Evolutionary conservation across 2,888 invertebrate genomes (phyloP), one percentile per base, ranked within the genome.

Genomic region (Diaphora mendica): DNA sequence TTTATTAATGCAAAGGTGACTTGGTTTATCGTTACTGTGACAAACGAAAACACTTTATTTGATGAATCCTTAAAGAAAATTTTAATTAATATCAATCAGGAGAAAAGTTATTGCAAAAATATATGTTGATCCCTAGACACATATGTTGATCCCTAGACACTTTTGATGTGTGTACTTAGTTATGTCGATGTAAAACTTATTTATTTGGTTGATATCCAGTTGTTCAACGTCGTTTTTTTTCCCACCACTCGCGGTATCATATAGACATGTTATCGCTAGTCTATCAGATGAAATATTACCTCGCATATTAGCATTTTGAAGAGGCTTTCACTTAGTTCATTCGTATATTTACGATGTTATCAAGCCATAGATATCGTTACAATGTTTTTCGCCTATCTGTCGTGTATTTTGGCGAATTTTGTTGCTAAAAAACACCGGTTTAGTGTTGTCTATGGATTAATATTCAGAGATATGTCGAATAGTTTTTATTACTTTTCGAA

Each of bases 221-320:
- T 74, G 69, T 71, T 77, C 78, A 78, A 75, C 80, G 76, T 83
- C 68, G 68, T 68, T 68, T 30, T 77, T 33, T 77, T 76, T 76
- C 76, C 74, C 74, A 70, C 74, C 73, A 78, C 81, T 87, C 87
- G 85, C 86, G 86, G 81, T 87, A 87, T 88, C 87, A 79, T 48
- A 39, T 68, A 69, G 68, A 39, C 51, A 48, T 20, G 79, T 73
- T 79, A 75, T 74, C 76, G 86, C 89, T 89, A 88, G 48, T 72
- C 70, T 89, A 85, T 81, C 81, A 79, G 77, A 79, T 82, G 83
- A 82, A 80, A 80, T 84, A 88, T 87, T 89, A 88, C 85, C 82
- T 77, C 81, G 88, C 83, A 88, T 91, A 91, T 92, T 92, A 91
- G 82, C 88, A 78, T 88, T 86, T 87, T 91, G 79, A 86, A 91